Conservation (phyloP, 1,140 invertebrate species). For the Rhagoletis pomonella region DNA sequence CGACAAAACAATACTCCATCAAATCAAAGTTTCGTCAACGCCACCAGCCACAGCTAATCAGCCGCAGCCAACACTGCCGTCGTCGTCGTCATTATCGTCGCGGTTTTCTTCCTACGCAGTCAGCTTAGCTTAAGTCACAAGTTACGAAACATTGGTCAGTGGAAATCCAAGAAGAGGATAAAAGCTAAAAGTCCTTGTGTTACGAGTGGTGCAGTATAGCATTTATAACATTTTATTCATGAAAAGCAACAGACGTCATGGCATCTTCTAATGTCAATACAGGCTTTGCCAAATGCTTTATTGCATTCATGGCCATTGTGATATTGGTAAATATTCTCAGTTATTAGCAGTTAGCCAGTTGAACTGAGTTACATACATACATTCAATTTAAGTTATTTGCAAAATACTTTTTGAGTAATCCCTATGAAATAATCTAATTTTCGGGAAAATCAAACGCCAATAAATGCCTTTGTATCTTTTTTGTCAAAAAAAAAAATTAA, state of each 20-base stretch:
- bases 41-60: background rate
- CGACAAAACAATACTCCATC: conserved; percentile 27
- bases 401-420: no score
- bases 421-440: no score
- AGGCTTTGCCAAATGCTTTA: conserved; percentile 71
- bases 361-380: no score
- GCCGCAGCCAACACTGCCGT: background rate
- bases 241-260: conserved; percentile 40
- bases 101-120: conserved; percentile 3
- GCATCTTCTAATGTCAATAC: conserved; percentile 60
- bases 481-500: no score
- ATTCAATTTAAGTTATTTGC: no score
- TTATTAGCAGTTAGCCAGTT: background rate
- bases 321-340: conserved; percentile 66
- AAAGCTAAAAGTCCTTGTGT: background rate
- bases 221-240: background rate
- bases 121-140: conserved; percentile 29
- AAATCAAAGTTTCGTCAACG: conserved; percentile 34
- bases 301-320: conserved; percentile 70
- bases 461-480: no score
- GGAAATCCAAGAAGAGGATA: background rate
- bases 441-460: no score
- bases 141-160: background rate
- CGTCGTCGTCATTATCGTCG: background rate
- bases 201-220: background rate